A percentile compares a stretch with the other conserved stretches of the same genome.
phyloP scores from a whole-genome alignment of 1,140 invertebrate species.

The Drosophila varians region DNA sequence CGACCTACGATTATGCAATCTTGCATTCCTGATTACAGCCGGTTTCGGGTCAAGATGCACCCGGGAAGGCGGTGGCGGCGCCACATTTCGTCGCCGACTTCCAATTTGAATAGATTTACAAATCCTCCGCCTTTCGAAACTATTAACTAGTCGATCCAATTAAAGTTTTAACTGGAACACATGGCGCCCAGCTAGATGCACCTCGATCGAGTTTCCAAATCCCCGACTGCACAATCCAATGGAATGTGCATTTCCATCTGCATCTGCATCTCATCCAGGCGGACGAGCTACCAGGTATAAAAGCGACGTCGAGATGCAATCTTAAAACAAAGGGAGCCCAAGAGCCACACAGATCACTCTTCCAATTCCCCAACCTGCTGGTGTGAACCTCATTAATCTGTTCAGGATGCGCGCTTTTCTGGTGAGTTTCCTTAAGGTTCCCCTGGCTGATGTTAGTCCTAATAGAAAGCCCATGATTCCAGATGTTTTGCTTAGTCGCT shows the following conservation, averaged over 20 bases:
- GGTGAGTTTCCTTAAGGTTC: conserved; percentile 43
- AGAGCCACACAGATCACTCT: conserved; percentile 47
- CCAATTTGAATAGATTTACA: conserved; percentile 66
- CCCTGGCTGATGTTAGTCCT: background rate
- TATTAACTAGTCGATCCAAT: conserved; percentile 56
- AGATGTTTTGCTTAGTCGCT: conserved; percentile 65
- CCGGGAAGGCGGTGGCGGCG: background rate
- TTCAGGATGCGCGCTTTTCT: conserved; percentile 68
- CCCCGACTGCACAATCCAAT: conserved; percentile 14
- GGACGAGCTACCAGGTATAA: conserved; percentile 47
- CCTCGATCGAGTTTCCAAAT: conserved; percentile 35
- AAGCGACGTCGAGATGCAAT: conserved; percentile 40
- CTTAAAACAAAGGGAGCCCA: conserved; percentile 53
- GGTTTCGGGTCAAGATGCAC: conserved; percentile 2
- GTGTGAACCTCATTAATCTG: conserved; percentile 35
- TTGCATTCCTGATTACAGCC: background rate
- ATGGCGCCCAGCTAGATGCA: conserved; percentile 1
- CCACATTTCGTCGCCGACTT: conserved; percentile 1
- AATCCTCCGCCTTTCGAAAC: conserved; percentile 38
- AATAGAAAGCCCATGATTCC: background rate
- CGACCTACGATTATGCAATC: background rate
- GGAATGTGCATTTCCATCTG: conserved; percentile 34
- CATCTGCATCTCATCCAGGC: conserved; percentile 8
- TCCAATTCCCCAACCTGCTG: conserved; percentile 25
- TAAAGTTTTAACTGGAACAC: conserved; percentile 62